Evolutionary conservation across 2,888 invertebrate species (phyloP).

Genomic region (Ethmia dodecea): DNA sequence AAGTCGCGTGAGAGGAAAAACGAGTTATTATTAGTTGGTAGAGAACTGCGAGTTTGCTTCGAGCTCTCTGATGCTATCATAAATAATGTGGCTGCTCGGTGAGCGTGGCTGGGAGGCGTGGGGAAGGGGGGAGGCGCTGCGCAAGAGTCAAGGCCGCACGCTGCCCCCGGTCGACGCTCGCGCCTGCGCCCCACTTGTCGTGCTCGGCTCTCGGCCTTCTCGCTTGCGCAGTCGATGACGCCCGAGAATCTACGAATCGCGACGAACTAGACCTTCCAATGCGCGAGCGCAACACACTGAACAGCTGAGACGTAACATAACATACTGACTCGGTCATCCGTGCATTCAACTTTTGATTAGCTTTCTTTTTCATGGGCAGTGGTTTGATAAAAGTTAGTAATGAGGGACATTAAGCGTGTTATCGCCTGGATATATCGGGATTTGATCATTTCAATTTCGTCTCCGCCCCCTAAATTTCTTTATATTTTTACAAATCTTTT

Average conservation of each 20-base stretch:
- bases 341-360: slow-evolving; percentile 77
- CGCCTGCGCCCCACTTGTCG: slow-evolving; percentile 43
- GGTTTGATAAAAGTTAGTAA: slow-evolving; percentile 38
- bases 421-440: too few species aligned
- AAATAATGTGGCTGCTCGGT: slow-evolving; percentile 72
- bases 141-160: slow-evolving; percentile 86
- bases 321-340: slow-evolving; percentile 78
- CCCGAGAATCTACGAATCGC: slow-evolving; percentile 50
- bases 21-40: slow-evolving; percentile 72
- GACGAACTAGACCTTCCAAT: slow-evolving; percentile 74
- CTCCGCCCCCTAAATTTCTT: too few species aligned
- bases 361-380: slow-evolving; percentile 66
- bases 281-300: slow-evolving; percentile 68
- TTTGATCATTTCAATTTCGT: background rate
- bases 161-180: slow-evolving; percentile 83
- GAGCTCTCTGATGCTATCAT: slow-evolving; percentile 75
- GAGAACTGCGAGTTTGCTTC: slow-evolving; percentile 70
- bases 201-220: slow-evolving; percentile 35
- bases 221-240: slow-evolving; percentile 47
- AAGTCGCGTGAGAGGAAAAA: slow-evolving; percentile 74
- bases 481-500: too few species aligned
- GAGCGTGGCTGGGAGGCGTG: slow-evolving; percentile 38
- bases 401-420: slow-evolving; percentile 1
- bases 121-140: slow-evolving; percentile 28
- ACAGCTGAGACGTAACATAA: slow-evolving; percentile 77